Conservation (phyloP, 2,797 vertebrate species). For the Pipistrellus nathusii region DNA sequence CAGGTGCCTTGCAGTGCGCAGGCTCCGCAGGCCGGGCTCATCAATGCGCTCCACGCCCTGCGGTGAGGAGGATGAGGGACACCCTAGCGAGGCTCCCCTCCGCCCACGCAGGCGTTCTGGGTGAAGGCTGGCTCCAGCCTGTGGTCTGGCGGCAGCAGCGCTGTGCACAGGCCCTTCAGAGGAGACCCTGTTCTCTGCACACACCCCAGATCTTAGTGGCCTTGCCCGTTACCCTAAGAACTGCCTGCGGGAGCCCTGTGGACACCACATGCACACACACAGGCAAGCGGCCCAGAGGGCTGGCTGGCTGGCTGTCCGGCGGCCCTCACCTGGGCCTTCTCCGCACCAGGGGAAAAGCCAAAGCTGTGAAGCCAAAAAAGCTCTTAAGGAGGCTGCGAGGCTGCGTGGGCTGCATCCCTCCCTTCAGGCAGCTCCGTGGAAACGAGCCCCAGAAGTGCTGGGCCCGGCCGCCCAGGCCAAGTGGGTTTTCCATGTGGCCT, state of each 20-base stretch:
- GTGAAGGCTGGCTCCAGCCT: background rate
- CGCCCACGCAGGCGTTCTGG: background rate
- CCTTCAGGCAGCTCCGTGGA: slow-evolving; percentile 54
- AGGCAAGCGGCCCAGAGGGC: background rate
- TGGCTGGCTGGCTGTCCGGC: background rate
- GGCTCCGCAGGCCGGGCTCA: slow-evolving; percentile 92
- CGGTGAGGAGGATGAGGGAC: fast-evolving
- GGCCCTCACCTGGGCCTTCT: background rate
- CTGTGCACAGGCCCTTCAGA: background rate
- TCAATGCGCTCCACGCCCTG: slow-evolving; percentile 93
- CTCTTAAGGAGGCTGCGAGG: slow-evolving; percentile 34
- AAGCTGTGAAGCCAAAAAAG: slow-evolving; percentile 63
- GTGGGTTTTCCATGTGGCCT: background rate
- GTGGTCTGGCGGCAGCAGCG: background rate
- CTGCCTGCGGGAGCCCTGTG: background rate
- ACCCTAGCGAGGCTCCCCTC: fast-evolving
- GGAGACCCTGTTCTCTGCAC: background rate
- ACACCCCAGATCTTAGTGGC: background rate
- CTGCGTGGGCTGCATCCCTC: background rate
- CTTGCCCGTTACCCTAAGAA: background rate
- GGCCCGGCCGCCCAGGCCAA: background rate
- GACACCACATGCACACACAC: background rate
- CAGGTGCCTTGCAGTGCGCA: slow-evolving; percentile 93
- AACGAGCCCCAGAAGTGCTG: background rate
- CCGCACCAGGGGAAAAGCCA: slow-evolving; percentile 10